These are phyloP conservation scores for Noctua comes DNA, from an alignment of 2,888 invertebrate species.

Conservation along the genomic window DNA sequence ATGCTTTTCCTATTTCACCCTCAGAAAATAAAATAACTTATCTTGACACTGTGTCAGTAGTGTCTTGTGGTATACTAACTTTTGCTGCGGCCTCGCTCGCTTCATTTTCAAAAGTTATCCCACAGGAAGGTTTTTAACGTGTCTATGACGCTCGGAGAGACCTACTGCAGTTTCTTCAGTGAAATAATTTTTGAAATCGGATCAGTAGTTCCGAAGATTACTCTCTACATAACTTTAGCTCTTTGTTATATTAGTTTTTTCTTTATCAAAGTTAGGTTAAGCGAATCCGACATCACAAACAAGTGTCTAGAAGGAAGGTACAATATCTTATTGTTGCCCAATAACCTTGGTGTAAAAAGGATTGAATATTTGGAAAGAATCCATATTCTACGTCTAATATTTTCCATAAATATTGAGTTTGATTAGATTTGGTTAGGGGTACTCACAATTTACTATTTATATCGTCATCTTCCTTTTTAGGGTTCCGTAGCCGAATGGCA, in stretches of 20 bases:
- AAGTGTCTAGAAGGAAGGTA: neutral
- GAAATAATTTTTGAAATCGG: neutral
- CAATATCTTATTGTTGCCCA: neutral
- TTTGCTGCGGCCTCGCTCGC: too few relatives aligned
- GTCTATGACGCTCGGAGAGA: neutral
- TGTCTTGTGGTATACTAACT: neutral
- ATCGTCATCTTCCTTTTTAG: neutral
- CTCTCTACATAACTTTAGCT: neutral
- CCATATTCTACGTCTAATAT: neutral
- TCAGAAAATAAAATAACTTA: conserved; percentile 1
- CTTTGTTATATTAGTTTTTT: neutral
- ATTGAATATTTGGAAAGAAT: neutral
- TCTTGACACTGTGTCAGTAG: neutral
- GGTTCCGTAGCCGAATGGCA: too few relatives aligned
- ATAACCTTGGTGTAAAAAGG: neutral
- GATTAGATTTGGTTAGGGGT: neutral
- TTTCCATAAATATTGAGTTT: neutral
- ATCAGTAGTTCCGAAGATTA: neutral
- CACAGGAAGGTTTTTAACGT: neutral
- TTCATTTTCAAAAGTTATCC: neutral
- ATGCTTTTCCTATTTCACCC: conserved; percentile 8
- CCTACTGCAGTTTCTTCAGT: neutral
- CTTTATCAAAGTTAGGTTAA: too few relatives aligned
- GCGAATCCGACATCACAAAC: neutral
- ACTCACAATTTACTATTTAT: neutral